phyloP scores from a whole-genome alignment of 1,140 invertebrate species.

The Saccostrea cuccullata region DNA sequence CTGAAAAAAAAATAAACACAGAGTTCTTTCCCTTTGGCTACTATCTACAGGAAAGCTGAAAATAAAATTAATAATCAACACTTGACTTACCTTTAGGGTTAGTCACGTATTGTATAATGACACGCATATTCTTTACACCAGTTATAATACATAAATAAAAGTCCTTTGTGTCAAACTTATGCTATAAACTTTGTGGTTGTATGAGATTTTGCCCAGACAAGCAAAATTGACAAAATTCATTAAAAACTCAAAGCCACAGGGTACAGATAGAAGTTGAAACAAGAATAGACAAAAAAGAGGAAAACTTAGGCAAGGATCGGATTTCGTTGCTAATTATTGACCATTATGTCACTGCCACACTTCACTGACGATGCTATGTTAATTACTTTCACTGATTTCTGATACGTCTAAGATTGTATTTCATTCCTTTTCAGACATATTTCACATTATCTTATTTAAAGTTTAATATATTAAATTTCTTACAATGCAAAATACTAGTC shows the following conservation, averaged over 20 bases:
- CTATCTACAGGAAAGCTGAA: not conserved
- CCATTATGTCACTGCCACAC: not conserved
- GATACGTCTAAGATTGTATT: not conserved
- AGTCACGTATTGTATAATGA: not conserved
- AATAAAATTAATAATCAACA: no score
- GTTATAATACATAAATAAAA: not conserved
- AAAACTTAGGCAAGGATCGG: not conserved
- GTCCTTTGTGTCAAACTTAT: not conserved
- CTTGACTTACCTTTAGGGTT: not conserved
- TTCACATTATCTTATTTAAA: not conserved
- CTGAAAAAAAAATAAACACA: not conserved
- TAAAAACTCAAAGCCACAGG: not conserved
- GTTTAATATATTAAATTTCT: no score
- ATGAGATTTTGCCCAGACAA: not conserved
- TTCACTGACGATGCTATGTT: not conserved
- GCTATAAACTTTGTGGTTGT: no score
- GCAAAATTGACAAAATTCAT: not conserved
- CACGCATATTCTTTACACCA: not conserved
- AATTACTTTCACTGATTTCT: constrained; percentile 26
- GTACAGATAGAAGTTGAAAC: not conserved
- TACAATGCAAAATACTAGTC: not conserved
- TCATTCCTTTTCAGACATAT: not conserved
- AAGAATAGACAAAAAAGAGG: not conserved
- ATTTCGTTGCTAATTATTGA: not conserved
- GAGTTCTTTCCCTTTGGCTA: not conserved